Percentiles rank a stretch among this genome's conserved stretches.
Evolutionary conservation across 2,797 vertebrate species (phyloP).

Genomic region (Tarsius wallacei): DNA sequence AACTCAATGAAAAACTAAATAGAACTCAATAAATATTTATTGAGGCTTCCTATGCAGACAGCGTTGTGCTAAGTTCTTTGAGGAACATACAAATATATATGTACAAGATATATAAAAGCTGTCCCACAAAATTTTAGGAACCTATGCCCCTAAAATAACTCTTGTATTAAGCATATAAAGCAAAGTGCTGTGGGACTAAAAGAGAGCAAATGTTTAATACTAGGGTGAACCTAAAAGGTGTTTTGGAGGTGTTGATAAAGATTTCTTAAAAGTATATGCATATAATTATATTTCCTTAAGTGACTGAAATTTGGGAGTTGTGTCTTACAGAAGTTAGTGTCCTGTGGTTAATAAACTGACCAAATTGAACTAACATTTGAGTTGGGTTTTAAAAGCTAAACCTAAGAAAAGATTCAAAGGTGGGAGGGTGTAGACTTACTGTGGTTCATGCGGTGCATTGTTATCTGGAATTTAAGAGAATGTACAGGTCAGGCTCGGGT

Average conservation of each 20-base stretch:
- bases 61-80: conserved; percentile 1
- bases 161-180: neutral
- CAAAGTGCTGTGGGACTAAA: neutral
- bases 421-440: neutral
- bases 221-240: neutral
- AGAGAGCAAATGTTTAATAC: neutral
- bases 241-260: neutral
- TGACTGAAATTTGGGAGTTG: neutral
- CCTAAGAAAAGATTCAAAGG: neutral
- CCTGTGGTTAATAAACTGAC: neutral
- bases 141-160: neutral
- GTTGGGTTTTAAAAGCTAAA: neutral
- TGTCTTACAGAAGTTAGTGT: neutral
- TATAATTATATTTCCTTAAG: conserved; percentile 39
- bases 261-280: neutral
- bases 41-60: neutral
- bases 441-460: neutral
- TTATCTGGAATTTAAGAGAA: neutral
- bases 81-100: neutral
- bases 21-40: neutral
- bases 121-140: neutral
- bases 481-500: too few species aligned
- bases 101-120: conserved; percentile 7
- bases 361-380: conserved; percentile 24
- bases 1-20: conserved; percentile 15